These are phyloP conservation scores for Diachasma alloeum DNA, from an alignment of 1,140 invertebrate species.

Conservation along the genomic window DNA sequence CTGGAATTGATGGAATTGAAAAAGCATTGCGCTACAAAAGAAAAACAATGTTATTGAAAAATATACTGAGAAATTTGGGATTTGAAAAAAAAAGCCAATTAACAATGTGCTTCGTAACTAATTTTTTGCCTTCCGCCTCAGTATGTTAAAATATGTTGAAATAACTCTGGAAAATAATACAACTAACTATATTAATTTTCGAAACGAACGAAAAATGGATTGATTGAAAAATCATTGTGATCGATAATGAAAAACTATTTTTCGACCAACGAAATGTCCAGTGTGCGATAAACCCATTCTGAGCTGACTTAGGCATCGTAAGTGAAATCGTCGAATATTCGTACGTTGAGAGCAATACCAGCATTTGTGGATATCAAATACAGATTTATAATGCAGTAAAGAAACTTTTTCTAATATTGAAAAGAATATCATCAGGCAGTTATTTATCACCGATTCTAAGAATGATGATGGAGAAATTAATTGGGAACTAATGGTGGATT, in stretches of 20 bases:
- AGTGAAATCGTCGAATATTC: slow-evolving; percentile 41
- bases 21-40: not conserved
- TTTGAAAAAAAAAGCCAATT: too few relatives aligned
- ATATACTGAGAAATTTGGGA: too few relatives aligned
- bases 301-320: slow-evolving; percentile 58
- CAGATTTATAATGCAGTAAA: not conserved
- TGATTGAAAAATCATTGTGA: not conserved
- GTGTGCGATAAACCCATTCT: slow-evolving; percentile 63
- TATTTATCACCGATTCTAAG: slow-evolving; percentile 12
- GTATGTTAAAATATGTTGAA: too few relatives aligned
- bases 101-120: too few relatives aligned
- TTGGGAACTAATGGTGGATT: slow-evolving; percentile 58
- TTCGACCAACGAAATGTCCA: slow-evolving; percentile 46
- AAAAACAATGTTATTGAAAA: not conserved
- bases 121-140: too few relatives aligned
- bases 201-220: too few relatives aligned
- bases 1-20: not conserved
- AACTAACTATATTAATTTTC: too few relatives aligned
- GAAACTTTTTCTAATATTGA: slow-evolving; percentile 22
- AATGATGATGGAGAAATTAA: slow-evolving; percentile 7
- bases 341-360: not conserved
- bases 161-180: too few relatives aligned
- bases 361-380: not conserved
- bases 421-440: slow-evolving; percentile 27
- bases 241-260: not conserved